Percentiles rank a stretch among this genome's conserved stretches.
Evolutionary conservation across 2,113 vertebrate species (phyloP).

Genomic region (Nothoprocta pentlandii): DNA sequence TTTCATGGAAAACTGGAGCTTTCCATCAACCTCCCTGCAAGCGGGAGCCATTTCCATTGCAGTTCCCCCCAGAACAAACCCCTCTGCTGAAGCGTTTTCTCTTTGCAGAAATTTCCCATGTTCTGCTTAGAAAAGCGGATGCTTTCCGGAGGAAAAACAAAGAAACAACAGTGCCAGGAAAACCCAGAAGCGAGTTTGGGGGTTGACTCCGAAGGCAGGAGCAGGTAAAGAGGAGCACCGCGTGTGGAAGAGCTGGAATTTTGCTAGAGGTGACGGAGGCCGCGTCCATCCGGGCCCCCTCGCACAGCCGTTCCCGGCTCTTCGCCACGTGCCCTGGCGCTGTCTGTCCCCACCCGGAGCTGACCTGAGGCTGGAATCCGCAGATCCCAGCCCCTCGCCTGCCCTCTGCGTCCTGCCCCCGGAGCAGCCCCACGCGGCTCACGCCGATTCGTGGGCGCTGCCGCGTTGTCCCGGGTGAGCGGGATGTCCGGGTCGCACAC

Average conservation of each 20-base stretch:
- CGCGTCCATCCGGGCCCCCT: rapidly evolving
- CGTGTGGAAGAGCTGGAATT: neutral
- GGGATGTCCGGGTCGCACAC: neutral
- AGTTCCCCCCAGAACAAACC: rapidly evolving
- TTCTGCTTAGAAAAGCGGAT: neutral
- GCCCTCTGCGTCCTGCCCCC: neutral
- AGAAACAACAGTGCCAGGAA: neutral
- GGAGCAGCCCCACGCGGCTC: neutral
- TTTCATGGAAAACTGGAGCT: neutral
- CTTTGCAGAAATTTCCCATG: neutral
- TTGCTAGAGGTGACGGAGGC: neutral
- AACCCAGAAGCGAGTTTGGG: neutral
- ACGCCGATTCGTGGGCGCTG: neutral
- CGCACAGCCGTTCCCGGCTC: neutral
- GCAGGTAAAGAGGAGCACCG: neutral
- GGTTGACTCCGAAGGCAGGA: rapidly evolving
- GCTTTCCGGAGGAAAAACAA: neutral
- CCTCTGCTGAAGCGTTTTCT: neutral
- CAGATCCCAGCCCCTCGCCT: neutral
- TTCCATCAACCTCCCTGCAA: neutral
- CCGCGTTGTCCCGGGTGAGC: neutral
- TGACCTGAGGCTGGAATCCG: neutral
- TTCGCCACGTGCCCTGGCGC: neutral
- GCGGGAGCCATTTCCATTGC: neutral
- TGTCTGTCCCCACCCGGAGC: neutral